A percentile compares a stretch with the other conserved stretches of the same genome.
Conservation (phyloP, 2,113 vertebrate genomes). For the Rattus norvegicus region DNA sequence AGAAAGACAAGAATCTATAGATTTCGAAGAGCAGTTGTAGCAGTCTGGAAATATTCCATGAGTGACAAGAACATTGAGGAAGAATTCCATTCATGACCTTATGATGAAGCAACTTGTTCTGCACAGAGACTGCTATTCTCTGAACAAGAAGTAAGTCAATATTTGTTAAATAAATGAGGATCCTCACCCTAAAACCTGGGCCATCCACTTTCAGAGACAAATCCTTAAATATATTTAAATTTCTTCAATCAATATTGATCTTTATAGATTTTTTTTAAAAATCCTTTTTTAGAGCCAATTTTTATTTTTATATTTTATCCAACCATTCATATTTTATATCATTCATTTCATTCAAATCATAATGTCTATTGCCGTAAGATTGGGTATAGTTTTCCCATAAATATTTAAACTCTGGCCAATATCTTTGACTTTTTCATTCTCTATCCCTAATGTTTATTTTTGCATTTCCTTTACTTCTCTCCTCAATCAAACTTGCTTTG, state of each 20-base stretch:
- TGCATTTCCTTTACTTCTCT: constrained; percentile 40
- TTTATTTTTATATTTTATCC: constrained; percentile 28
- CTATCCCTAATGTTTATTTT: not conserved
- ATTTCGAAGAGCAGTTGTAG: not conserved
- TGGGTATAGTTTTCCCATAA: not conserved
- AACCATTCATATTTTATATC: constrained; percentile 21
- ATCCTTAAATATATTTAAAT: constrained; percentile 1
- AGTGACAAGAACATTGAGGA: not conserved
- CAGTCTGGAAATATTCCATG: not conserved
- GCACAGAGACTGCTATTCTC: not conserved
- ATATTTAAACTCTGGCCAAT: not conserved
- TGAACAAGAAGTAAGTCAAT: not conserved
- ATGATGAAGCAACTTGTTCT: not conserved
- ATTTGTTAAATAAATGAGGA: constrained; percentile 44
- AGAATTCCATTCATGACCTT: not conserved
- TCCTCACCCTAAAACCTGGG: not conserved
- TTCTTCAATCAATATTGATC: constrained; percentile 46
- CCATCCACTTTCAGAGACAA: constrained; percentile 15
- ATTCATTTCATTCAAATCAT: constrained; percentile 33
- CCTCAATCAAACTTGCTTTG: not conserved
- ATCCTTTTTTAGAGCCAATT: not conserved
- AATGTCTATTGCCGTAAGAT: constrained; percentile 16
- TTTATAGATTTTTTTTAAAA: not conserved
- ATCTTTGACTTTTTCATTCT: not conserved
- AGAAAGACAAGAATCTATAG: not conserved